Percentiles rank a stretch among this genome's conserved stretches.
phyloP scores from a whole-genome alignment of 1,140 invertebrate species.

The Ruditapes philippinarum region DNA sequence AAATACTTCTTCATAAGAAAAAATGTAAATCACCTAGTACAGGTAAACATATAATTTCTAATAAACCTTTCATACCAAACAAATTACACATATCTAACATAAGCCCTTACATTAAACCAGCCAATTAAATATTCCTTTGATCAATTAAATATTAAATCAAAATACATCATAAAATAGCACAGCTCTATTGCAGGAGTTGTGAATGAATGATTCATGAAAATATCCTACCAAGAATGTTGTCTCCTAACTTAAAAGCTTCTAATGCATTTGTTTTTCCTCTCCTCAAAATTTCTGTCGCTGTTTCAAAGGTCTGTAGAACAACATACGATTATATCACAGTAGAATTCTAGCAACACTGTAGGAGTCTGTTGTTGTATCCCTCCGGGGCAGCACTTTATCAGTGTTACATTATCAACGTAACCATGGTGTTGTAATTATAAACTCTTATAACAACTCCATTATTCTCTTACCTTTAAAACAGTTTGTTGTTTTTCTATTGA shows the following conservation, averaged over 20 bases:
- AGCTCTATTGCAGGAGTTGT: no score
- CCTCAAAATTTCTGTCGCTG: not conserved
- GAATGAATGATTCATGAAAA: not conserved
- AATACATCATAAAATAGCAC: not conserved
- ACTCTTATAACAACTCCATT: not conserved
- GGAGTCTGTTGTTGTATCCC: not conserved
- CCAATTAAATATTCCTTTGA: not conserved
- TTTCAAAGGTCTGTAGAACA: not conserved
- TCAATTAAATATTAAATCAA: not conserved
- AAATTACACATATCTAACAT: not conserved
- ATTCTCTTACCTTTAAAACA: not conserved
- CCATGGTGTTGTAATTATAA: not conserved
- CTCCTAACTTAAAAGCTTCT: not conserved
- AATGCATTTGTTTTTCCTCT: constrained; percentile 9
- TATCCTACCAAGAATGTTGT: not conserved
- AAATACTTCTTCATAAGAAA: no score
- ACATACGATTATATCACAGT: not conserved
- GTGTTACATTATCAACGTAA: constrained; percentile 1
- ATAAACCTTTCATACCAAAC: no score
- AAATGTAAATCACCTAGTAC: no score
- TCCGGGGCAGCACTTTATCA: not conserved
- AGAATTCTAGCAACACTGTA: not conserved
- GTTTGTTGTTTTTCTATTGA: not conserved
- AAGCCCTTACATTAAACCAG: not conserved
- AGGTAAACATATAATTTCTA: no score